phyloP scores from a whole-genome alignment of 2,888 invertebrate species.

The Protophormia terraenovae region DNA sequence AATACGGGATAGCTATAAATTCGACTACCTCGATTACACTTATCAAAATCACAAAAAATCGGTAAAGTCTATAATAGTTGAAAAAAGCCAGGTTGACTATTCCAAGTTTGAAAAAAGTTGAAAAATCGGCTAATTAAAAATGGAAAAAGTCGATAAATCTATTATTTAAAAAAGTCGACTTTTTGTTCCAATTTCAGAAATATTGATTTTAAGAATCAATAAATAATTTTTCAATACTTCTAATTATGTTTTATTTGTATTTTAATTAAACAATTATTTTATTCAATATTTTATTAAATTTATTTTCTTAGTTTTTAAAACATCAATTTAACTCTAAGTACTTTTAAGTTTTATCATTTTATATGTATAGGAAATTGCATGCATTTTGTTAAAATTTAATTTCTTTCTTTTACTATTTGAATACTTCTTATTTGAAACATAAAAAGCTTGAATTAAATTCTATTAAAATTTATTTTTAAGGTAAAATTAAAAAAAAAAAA shows the following conservation, averaged over 20 bases:
- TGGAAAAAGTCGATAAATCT: no score
- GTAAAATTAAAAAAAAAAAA: no score
- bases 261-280: not conserved
- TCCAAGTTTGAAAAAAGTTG: no score
- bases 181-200: no score
- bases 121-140: no score
- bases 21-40: no score
- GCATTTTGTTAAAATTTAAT: conserved; percentile 8
- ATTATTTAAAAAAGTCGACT: no score
- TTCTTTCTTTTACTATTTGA: not conserved
- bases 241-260: not conserved
- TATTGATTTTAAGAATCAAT: no score
- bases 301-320: conserved; percentile 40
- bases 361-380: conserved; percentile 11
- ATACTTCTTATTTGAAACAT: not conserved
- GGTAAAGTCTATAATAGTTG: no score
- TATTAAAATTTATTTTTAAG: conserved; percentile 18
- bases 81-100: no score
- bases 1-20: no score
- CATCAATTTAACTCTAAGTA: conserved; percentile 30
- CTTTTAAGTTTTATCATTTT: conserved; percentile 2
- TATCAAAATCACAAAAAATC: no score
- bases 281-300: not conserved
- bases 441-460: conserved; percentile 48
- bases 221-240: not conserved